Evolutionary conservation across 1,140 invertebrate species (phyloP), one percentile per base, ranked within the genome.

Genomic region (Drosophila elegans): DNA sequence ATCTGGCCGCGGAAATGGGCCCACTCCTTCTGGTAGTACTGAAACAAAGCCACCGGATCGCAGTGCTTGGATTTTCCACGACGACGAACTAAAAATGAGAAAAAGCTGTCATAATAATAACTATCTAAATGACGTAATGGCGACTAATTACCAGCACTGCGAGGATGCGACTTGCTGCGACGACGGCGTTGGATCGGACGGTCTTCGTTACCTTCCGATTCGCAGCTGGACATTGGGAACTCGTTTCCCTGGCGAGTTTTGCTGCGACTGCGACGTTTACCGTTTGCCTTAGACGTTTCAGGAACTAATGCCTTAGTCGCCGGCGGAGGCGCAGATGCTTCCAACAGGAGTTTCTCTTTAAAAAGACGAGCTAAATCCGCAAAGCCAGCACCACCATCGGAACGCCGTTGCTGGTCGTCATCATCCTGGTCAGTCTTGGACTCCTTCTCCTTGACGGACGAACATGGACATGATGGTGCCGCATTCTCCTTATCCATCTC

Each of bases 1-100:
- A 96, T 93, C 86, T 95, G 94, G 3, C 92, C 79, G 78, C 95
- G 95, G 46, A 95, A 94, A 79, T 95, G 94, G n/a, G 94, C 94
- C 96, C 96, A 97, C 74, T 95, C 93, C 42, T 94, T 93, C 81
- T 95, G 94, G 83, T 96, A 97, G 67, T 96, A 94, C 52, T 96
- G 95, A 88, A 96, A 97, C 9, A 96, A 91, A 10, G 94, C 93
- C 3, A 97, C 96, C 46, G 96, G 96, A 91, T 96, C 96, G 75
- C 25, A 66, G 42, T 71, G 13, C 27, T 51, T 71, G 9, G 57
- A 45, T 34, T 63, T 75, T 1, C 42, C 25, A 48, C 52, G 54
- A 5, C 57, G 29, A n/a, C 39, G 54, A 38, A 13, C 80, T 80
- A 34, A 21, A 42, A 38, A 11, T 0, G 10, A 6, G 27, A 10